Percentiles rank a stretch among this genome's conserved stretches.
Evolutionary conservation across 2,888 invertebrate genomes (phyloP).

Genomic region (Sinodicranocentrus sp.): DNA sequence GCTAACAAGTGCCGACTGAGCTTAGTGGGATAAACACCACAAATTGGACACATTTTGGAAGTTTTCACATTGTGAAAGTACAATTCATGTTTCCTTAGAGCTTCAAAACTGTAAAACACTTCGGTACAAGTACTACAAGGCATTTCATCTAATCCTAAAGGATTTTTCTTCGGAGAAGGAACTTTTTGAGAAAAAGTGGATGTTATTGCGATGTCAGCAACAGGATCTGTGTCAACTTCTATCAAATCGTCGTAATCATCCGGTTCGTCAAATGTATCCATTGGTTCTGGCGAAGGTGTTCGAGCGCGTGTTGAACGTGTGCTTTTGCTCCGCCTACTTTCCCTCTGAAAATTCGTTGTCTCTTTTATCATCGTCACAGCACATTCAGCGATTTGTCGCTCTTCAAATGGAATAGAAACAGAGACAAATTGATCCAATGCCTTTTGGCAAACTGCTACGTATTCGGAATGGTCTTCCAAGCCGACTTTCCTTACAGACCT

Average conservation of each 20-base stretch:
- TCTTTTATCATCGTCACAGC: no score
- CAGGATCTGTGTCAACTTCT: slow-evolving; percentile 16
- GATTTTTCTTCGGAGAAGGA: neutral
- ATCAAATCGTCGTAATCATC: no score
- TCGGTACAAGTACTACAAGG: slow-evolving; percentile 51
- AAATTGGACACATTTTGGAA: slow-evolving; percentile 58
- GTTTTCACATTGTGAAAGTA: slow-evolving; percentile 57
- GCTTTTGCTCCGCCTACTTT: no score
- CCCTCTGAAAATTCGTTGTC: no score
- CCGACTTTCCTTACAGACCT: no score
- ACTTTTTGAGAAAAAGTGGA: slow-evolving; percentile 50
- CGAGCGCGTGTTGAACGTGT: no score
- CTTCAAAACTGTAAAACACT: slow-evolving; percentile 53
- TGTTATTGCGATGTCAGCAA: slow-evolving; percentile 42
- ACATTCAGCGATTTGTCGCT: no score
- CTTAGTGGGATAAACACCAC: slow-evolving; percentile 52
- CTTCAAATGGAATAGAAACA: no score
- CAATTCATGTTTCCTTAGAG: slow-evolving; percentile 49
- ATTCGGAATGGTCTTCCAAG: no score
- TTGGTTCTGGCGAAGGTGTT: no score
- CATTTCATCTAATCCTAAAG: slow-evolving; percentile 29
- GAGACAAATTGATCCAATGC: no score
- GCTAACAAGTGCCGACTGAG: slow-evolving; percentile 54
- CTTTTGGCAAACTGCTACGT: no score
- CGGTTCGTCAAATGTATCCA: slow-evolving; percentile 15